These are phyloP conservation scores for Andricus curvator DNA, from an alignment of 2,888 invertebrate species.

Conservation along the genomic window DNA sequence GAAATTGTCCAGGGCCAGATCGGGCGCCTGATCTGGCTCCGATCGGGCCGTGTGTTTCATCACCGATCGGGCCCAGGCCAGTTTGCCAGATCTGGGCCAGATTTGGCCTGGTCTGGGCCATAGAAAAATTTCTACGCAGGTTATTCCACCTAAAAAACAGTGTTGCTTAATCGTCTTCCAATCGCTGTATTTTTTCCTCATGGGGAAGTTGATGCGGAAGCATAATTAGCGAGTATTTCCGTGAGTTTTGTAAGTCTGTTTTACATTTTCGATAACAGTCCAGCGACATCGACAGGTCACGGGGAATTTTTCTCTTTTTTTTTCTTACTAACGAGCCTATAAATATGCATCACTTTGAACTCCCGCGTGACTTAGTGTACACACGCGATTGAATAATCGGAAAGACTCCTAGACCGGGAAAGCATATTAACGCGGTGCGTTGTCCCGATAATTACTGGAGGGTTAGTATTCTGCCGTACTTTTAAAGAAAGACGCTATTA, in stretches of 20 bases:
- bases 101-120: too few relatives aligned
- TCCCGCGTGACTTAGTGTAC: slow-evolving; percentile 56
- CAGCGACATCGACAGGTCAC: slow-evolving; percentile 19
- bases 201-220: neutral
- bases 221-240: slow-evolving; percentile 20
- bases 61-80: too few relatives aligned
- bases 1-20: too few relatives aligned
- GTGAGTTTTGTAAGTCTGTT: slow-evolving; percentile 7
- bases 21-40: too few relatives aligned
- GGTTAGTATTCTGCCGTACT: neutral
- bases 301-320: slow-evolving; percentile 6
- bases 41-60: too few relatives aligned
- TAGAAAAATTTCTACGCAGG: too few relatives aligned
- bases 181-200: too few relatives aligned
- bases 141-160: too few relatives aligned
- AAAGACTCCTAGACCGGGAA: slow-evolving; percentile 54
- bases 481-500: too few relatives aligned
- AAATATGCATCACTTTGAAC: slow-evolving; percentile 68
- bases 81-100: too few relatives aligned
- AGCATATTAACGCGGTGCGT: slow-evolving; percentile 44
- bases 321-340: slow-evolving; percentile 64
- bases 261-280: slow-evolving; percentile 21
- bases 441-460: slow-evolving; percentile 57
- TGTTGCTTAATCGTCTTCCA: too few relatives aligned
- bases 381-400: slow-evolving; percentile 64